Conservation (phyloP, 2,797 vertebrate species). For the Neoniphon sammara region DNA sequence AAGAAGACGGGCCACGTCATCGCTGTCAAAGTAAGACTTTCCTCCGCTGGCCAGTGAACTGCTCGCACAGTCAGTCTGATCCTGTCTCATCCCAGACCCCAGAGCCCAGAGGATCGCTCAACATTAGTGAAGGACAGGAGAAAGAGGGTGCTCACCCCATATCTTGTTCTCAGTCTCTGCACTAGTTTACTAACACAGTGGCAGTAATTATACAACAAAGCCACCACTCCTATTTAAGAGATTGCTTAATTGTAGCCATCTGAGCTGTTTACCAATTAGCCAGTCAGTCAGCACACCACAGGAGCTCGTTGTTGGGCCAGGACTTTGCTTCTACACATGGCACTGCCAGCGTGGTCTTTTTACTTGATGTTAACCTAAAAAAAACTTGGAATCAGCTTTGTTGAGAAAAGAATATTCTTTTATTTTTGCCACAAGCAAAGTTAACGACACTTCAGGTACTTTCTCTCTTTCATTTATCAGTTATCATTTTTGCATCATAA, state of each 20-base stretch:
- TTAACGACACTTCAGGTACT: no score
- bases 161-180: background rate
- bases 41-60: background rate
- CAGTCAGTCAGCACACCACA: slow-evolving; percentile 30
- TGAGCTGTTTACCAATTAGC: slow-evolving; percentile 49
- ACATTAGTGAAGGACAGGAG: background rate
- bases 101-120: background rate
- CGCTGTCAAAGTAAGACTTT: slow-evolving; percentile 89
- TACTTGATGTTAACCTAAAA: background rate
- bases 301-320: slow-evolving; percentile 34
- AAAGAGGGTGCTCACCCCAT: background rate
- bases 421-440: background rate
- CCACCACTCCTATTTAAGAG: slow-evolving; percentile 42
- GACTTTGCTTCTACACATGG: slow-evolving; percentile 15
- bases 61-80: background rate
- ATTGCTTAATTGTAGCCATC: slow-evolving; percentile 61
- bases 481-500: no score
- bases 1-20: slow-evolving; percentile 93
- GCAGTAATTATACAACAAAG: slow-evolving; percentile 44
- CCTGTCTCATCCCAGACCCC: background rate
- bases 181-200: slow-evolving; percentile 51
- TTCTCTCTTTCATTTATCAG: no score
- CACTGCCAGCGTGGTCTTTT: background rate
- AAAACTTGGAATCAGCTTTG: background rate
- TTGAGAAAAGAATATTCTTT: background rate